Evolutionary conservation across 2,888 invertebrate genomes (phyloP).

Genomic region (Plagodis pulveraria): DNA sequence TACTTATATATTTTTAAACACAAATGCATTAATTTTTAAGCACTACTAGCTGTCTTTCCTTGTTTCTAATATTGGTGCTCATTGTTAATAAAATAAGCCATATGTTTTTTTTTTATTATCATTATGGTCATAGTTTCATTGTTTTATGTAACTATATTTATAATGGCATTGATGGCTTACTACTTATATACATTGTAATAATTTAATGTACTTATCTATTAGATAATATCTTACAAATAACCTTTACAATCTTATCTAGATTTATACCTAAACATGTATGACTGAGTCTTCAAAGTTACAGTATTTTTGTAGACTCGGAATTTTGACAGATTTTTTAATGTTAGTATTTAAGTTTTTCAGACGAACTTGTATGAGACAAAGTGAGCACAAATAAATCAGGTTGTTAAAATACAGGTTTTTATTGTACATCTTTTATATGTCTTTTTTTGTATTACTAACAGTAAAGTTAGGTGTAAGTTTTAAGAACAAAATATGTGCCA

Average conservation of each 20-base stretch:
- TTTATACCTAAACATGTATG: conserved; percentile 15
- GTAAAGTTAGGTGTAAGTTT: conserved; percentile 46
- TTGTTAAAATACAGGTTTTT: conserved; percentile 54
- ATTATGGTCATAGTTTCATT: conserved; percentile 12
- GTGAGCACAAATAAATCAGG: conserved; percentile 38
- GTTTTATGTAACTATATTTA: conserved; percentile 1
- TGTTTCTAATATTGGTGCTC: conserved; percentile 29
- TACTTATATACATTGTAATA: conserved; percentile 4
- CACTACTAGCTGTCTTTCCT: conserved; percentile 1
- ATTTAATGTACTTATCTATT: conserved; percentile 22
- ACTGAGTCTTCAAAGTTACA: conserved; percentile 17
- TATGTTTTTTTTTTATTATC: conserved; percentile 13
- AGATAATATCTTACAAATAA: conserved; percentile 6
- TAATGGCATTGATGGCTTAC: conserved; percentile 7
- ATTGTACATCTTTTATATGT: conserved; percentile 32
- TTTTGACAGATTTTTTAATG: conserved; percentile 5
- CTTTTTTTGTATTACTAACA: conserved; percentile 36
- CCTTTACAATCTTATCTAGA: conserved; percentile 26
- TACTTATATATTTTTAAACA: conserved; percentile 8
- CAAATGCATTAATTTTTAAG: conserved; percentile 3
- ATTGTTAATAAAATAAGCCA: conserved; percentile 11
- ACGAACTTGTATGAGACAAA: conserved; percentile 10
- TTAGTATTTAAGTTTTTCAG: conserved; percentile 1
- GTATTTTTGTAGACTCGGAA: conserved; percentile 8
- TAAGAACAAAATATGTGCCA: conserved; percentile 68